A percentile compares a stretch with the other conserved stretches of the same genome.
Conservation (phyloP, 2,888 invertebrate species). For the Leptinotarsa peninsularis region DNA sequence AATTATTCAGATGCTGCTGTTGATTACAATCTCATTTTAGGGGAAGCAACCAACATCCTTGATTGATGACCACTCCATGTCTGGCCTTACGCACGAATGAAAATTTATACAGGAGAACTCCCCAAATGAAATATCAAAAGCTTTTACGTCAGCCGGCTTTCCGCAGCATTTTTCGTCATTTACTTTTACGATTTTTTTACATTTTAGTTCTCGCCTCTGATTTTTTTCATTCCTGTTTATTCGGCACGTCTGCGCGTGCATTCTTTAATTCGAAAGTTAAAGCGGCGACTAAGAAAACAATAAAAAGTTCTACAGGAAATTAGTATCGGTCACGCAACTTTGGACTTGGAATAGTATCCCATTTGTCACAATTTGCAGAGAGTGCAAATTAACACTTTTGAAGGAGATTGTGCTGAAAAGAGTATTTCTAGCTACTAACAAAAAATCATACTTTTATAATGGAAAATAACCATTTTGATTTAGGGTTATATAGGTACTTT, state of each 20-base stretch:
- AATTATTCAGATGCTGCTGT: neutral
- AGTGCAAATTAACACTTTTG: slow-evolving; percentile 3
- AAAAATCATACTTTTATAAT: too few relatives aligned
- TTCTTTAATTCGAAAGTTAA: slow-evolving; percentile 21
- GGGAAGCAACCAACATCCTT: neutral
- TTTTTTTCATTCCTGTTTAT: slow-evolving; percentile 15
- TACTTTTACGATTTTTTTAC: slow-evolving; percentile 10
- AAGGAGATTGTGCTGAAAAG: neutral
- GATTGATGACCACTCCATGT: slow-evolving; percentile 10
- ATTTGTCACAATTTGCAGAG: slow-evolving; percentile 8
- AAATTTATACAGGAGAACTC: slow-evolving; percentile 4
- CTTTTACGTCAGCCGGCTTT: neutral
- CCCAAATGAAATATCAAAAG: slow-evolving; percentile 11
- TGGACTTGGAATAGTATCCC: neutral
- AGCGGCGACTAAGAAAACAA: slow-evolving; percentile 14
- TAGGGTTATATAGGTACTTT: too few relatives aligned
- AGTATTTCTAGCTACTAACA: neutral
- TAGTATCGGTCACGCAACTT: slow-evolving; percentile 26
- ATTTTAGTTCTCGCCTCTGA: neutral
- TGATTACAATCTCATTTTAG: neutral
- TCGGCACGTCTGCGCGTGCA: slow-evolving; percentile 8
- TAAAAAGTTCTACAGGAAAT: slow-evolving; percentile 21
- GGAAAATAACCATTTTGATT: too few relatives aligned
- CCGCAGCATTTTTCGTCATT: slow-evolving; percentile 12
- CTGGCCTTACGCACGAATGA: neutral